Evolutionary conservation across 1,140 invertebrate species (phyloP).

Genomic region (Epicauta chinensis): DNA sequence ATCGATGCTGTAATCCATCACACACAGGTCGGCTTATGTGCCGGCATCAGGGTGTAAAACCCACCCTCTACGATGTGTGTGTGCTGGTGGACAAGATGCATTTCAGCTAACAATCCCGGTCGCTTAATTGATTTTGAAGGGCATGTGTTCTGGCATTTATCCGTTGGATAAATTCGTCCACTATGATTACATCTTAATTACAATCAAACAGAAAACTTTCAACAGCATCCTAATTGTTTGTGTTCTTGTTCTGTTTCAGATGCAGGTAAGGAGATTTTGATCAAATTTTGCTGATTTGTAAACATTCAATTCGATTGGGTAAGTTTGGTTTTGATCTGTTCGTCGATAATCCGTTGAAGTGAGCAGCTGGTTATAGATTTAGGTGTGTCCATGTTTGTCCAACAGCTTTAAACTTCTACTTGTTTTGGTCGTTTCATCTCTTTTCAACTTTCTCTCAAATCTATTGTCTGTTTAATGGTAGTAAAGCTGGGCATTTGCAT

Average conservation of each 20-base stretch:
- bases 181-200: no score
- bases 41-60: conserved; percentile 1
- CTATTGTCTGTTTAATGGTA: conserved; percentile 6
- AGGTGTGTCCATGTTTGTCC: conserved; percentile 44
- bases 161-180: no score
- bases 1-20: conserved; percentile 44
- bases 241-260: conserved; percentile 15
- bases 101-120: background rate
- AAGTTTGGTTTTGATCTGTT: conserved; percentile 35
- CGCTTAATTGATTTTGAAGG: conserved; percentile 5
- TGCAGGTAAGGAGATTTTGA: conserved; percentile 28
- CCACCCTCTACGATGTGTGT: background rate
- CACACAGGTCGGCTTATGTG: conserved; percentile 34
- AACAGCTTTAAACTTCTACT: conserved; percentile 40
- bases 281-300: no score
- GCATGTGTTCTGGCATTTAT: background rate
- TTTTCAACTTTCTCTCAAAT: no score
- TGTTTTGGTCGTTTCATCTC: background rate
- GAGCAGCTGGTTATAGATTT: conserved; percentile 42
- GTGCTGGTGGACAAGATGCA: background rate
- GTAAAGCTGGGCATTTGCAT: conserved; percentile 39
- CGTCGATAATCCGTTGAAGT: conserved; percentile 36
- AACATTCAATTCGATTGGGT: no score
- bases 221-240: no score
- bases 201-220: no score